Evolutionary conservation across 2,888 invertebrate genomes (phyloP).

Genomic region (Tetragnatha montana): DNA sequence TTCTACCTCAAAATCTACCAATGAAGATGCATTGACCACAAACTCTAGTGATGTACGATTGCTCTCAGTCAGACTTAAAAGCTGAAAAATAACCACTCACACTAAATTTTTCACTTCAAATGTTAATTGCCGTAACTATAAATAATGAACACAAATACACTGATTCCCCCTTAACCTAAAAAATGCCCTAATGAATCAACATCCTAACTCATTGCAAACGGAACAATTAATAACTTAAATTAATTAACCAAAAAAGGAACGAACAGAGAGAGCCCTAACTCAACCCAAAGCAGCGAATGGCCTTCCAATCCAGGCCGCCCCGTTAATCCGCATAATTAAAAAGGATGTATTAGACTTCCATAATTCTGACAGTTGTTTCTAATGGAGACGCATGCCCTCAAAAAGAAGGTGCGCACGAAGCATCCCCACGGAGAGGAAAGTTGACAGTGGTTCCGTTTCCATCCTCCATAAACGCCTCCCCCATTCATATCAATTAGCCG

Average conservation of each 20-base stretch:
- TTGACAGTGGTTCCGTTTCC: conserved; percentile 16
- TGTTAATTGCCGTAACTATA: no score
- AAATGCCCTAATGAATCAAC: no score
- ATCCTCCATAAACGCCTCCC: conserved; percentile 22
- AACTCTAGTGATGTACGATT: no score
- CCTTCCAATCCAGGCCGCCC: not conserved
- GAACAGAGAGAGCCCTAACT: not conserved
- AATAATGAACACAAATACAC: no score
- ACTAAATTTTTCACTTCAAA: no score
- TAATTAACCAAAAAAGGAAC: not conserved
- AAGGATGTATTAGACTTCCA: not conserved
- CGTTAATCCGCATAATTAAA: not conserved
- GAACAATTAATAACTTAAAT: not conserved
- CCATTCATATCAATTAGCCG: conserved; percentile 68
- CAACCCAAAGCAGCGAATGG: not conserved
- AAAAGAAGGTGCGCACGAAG: not conserved
- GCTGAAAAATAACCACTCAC: no score
- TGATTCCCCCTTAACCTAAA: no score
- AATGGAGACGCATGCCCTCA: not conserved
- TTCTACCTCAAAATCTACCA: no score
- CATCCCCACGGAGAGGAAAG: conserved; percentile 5
- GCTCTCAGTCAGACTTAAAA: no score
- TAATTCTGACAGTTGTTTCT: not conserved
- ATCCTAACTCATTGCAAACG: not conserved
- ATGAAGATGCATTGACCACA: no score